Conservation (phyloP, 2,797 vertebrate species). For the Carduelis carduelis region DNA sequence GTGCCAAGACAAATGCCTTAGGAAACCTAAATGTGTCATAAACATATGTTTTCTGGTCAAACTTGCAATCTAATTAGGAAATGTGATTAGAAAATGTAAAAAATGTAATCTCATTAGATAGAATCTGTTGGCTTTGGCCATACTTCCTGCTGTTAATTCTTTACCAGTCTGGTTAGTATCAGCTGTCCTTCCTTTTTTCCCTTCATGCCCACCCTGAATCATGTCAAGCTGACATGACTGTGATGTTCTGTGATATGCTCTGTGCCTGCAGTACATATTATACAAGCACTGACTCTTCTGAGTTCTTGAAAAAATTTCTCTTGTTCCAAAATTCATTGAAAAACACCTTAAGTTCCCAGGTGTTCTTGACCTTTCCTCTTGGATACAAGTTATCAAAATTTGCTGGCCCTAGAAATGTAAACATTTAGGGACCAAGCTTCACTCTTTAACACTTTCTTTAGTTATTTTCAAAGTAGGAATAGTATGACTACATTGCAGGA, state of each 20-base stretch:
- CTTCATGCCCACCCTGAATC: neutral
- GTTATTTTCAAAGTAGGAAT: neutral
- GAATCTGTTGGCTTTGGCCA: neutral
- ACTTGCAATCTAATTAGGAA: conserved; percentile 19
- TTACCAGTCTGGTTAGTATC: conserved; percentile 40
- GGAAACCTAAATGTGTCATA: neutral
- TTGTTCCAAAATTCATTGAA: neutral
- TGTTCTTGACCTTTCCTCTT: neutral
- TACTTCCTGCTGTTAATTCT: conserved; percentile 43
- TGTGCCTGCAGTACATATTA: neutral
- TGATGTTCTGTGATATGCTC: neutral
- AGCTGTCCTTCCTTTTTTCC: neutral
- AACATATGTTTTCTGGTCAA: conserved; percentile 2
- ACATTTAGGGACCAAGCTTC: neutral
- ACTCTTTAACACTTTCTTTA: neutral
- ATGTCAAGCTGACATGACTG: neutral
- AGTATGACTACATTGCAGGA: neutral
- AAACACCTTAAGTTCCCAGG: neutral
- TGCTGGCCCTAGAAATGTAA: neutral
- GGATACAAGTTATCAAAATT: neutral
- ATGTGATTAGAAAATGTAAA: conserved; percentile 44
- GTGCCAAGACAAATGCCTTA: neutral
- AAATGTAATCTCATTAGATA: conserved; percentile 37
- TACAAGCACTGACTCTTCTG: neutral
- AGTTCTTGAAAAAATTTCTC: neutral